These are phyloP conservation scores for Brachionus angularis DNA, from an alignment of 1,140 invertebrate species.

Conservation along the genomic window DNA sequence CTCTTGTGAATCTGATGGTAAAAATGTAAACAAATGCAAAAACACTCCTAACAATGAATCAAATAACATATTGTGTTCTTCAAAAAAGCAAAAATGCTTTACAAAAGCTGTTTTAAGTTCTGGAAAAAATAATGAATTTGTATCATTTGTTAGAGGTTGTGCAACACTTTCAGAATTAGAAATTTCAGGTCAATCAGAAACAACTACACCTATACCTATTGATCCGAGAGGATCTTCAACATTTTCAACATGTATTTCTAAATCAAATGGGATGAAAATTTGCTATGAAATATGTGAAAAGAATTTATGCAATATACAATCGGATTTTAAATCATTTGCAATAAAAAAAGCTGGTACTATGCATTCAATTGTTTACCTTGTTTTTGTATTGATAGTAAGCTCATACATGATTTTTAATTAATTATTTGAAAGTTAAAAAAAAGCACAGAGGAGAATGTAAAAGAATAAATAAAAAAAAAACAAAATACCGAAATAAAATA, in stretches of 20 bases:
- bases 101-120: constrained; percentile 31
- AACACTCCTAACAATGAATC: not conserved
- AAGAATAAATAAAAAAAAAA: too few relatives aligned
- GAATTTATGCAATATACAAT: constrained; percentile 29
- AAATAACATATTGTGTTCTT: not conserved
- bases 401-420: constrained; percentile 38
- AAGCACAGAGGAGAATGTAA: too few relatives aligned
- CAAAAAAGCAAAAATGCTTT: constrained; percentile 41
- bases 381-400: constrained; percentile 37
- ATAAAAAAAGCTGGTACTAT: constrained; percentile 35
- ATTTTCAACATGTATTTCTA: constrained; percentile 29
- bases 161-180: constrained; percentile 14
- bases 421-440: too few relatives aligned
- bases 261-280: not conserved
- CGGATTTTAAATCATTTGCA: constrained; percentile 25
- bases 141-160: constrained; percentile 21
- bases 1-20: constrained; percentile 30
- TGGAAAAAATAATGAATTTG: constrained; percentile 4
- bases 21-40: constrained; percentile 19
- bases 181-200: not conserved
- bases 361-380: constrained; percentile 32
- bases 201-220: not conserved
- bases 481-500: too few relatives aligned
- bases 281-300: constrained; percentile 22
- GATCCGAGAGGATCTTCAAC: not conserved